Evolutionary conservation across 2,113 vertebrate genomes (phyloP), one percentile per base, ranked within the genome.

Genomic region (Dromiciops gliroides): DNA sequence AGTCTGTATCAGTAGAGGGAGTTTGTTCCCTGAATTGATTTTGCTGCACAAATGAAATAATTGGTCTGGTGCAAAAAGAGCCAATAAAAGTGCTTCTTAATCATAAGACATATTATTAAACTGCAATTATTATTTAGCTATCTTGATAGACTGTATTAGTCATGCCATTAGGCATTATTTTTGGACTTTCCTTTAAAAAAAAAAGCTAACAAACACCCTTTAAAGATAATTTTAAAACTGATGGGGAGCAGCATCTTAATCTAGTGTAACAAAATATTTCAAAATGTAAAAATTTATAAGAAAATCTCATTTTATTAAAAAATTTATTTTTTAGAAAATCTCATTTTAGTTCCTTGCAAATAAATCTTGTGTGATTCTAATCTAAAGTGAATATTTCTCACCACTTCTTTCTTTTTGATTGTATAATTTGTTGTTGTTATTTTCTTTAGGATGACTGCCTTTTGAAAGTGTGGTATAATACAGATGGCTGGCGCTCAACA

Each of bases 391-490:
- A 89, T 52, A 14, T 5, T 26, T 44, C 48, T 89, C 11, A 48
- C 25, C 44, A 48, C 31, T 56, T 26, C 25, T 48, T 19, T 93
- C 37, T 89, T 44, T 89, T 96, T 14, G 50, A 95, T 95, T 96
- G 90, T 31, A 89, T 2, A 26, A 91, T 28, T 16, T 83, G 11
- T 95, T 26, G 94, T 93, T 94, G 56, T 91, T 60, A 52, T 50
- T 94, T 51, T 92, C 44, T 49, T 37, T 97, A 99, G 99, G 99
- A 99, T 96, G 99, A 99, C 96, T 99, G 99, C 97, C 98, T 99
- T 92, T 98, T 99, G 93, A 99, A 99, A 96, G 99, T 99, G 2
- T 99, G 99, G 99, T 99, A 99, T 98, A 99, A 98, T 96, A 98
- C 99, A 83, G 99, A 99, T 97, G 99, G 98, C 91, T 99, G 99